These are phyloP conservation scores for Lasioglossum zephyrum DNA, from an alignment of 2,888 invertebrate genomes.

Conservation along the genomic window DNA sequence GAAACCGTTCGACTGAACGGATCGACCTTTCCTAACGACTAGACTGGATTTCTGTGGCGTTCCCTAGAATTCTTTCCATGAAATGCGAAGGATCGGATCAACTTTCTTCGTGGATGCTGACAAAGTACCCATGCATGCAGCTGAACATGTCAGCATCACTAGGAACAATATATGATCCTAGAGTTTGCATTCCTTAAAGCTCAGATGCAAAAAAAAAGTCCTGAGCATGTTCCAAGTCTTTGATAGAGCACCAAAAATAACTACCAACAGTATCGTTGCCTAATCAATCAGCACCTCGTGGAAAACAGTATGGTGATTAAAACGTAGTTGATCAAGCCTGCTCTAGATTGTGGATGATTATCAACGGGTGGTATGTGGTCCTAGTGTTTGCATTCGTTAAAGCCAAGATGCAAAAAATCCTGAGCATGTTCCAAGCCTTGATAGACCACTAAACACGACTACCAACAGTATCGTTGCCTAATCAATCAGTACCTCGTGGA, in stretches of 20 bases:
- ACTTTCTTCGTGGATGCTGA: background rate
- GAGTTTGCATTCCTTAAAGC: background rate
- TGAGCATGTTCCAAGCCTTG: background rate
- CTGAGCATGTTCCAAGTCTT: background rate
- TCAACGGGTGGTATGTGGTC: too few relatives aligned
- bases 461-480: background rate
- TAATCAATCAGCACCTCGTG: background rate
- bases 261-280: background rate
- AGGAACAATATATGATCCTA: background rate
- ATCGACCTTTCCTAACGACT: constrained; percentile 47
- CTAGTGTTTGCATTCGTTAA: too few relatives aligned
- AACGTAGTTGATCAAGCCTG: background rate
- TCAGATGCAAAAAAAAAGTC: background rate
- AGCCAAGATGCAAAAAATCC: background rate
- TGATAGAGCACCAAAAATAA: background rate
- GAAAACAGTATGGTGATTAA: background rate
- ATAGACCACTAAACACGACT: background rate
- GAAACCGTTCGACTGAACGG: constrained; percentile 30
- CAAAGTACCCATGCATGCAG: background rate
- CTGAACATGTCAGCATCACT: background rate
- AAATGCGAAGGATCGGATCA: constrained; percentile 25
- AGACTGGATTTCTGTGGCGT: constrained; percentile 22
- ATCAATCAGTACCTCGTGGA: background rate
- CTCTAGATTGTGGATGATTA: constrained; percentile 12
- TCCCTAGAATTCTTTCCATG: constrained; percentile 13